A percentile compares a stretch with the other conserved stretches of the same genome.
Evolutionary conservation across 2,888 invertebrate species (phyloP).

Genomic region (Ecdyonurus torrentis): DNA sequence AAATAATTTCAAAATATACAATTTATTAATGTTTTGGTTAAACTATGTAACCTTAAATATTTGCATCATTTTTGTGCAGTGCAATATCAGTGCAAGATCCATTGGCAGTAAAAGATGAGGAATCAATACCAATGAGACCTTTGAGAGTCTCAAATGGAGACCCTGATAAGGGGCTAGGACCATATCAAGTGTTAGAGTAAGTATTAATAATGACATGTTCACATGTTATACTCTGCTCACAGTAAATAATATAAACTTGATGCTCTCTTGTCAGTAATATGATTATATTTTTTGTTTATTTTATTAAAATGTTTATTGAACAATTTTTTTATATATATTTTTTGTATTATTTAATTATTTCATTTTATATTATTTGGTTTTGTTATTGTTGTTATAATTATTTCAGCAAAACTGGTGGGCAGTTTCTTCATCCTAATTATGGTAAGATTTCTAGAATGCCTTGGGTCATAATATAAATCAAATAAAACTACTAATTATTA

Average conservation of each 20-base stretch:
- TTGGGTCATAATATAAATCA: too few species aligned
- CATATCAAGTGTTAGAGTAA: constrained; percentile 52
- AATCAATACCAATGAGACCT: constrained; percentile 54
- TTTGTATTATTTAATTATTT: constrained; percentile 7
- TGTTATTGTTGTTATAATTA: neutral
- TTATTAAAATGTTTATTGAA: constrained; percentile 7
- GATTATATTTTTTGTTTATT: constrained; percentile 16
- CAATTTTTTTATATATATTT: neutral
- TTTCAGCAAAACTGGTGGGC: constrained; percentile 12
- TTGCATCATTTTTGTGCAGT: constrained; percentile 13
- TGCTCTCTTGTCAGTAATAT: too few species aligned
- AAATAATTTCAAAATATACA: too few species aligned
- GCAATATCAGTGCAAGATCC: constrained; percentile 20
- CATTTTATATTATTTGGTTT: constrained; percentile 10
- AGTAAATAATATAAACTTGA: too few species aligned
- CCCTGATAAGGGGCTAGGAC: constrained; percentile 30
- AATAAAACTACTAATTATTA: too few species aligned
- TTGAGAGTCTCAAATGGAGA: constrained; percentile 49
- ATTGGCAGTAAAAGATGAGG: constrained; percentile 35
- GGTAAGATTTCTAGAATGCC: constrained; percentile 14
- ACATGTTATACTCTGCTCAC: too few species aligned
- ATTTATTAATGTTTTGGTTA: too few species aligned
- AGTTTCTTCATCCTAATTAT: constrained; percentile 16
- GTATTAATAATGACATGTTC: too few species aligned
- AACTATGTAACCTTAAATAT: neutral